Base-by-base conservation (phyloP, 2,888 invertebrate species). In the Spialia ferax region DNA sequence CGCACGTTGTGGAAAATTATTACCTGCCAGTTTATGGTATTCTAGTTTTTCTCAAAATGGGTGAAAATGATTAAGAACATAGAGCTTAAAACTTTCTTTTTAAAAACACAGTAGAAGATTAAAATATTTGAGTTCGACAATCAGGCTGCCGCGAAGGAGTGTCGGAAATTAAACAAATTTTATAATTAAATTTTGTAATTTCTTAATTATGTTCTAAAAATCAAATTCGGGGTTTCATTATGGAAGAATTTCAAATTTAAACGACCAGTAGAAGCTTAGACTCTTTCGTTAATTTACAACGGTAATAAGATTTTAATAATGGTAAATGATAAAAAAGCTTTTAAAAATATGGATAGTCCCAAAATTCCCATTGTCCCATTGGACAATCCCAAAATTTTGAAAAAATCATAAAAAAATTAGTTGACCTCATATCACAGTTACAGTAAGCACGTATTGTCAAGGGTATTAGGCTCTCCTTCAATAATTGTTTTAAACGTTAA, bases 1-100 rank as follows among this genome's bases (percentile, higher is more conserved):
- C n/a, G n/a, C n/a, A n/a, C n/a, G n/a, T n/a, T n/a, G n/a, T n/a
- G n/a, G n/a, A n/a, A n/a, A n/a, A n/a, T n/a, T n/a, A n/a, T n/a
- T n/a, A n/a, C 26, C 7, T 32, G 32, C 32, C 32, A 38, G 42
- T 63, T 63, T 55, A 57, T 65, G 57, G 50, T 59, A 57, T 57
- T 15, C 50, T 65, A 65, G 52, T 64, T 65, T 57, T 57, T 48
- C 52, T n/a, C 10, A 23, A n/a, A 57, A 23, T n/a, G 52, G n/a
- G 23, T 26, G 23, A 52, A 52, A 52, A 52, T 2, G 52, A 23
- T 52, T 26, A n/a, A 26, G 52, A 23, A 23, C 7, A 26, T 20
- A 48, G 2, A 10, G 20, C 20, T 11, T 48, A 3, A 20, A 48
- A 48, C 7, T 48, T 48, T 8, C 48, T 48, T 48, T 45, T 18